These are phyloP conservation scores for Erebia palarica DNA, from an alignment of 2,888 invertebrate species.

Conservation along the genomic window DNA sequence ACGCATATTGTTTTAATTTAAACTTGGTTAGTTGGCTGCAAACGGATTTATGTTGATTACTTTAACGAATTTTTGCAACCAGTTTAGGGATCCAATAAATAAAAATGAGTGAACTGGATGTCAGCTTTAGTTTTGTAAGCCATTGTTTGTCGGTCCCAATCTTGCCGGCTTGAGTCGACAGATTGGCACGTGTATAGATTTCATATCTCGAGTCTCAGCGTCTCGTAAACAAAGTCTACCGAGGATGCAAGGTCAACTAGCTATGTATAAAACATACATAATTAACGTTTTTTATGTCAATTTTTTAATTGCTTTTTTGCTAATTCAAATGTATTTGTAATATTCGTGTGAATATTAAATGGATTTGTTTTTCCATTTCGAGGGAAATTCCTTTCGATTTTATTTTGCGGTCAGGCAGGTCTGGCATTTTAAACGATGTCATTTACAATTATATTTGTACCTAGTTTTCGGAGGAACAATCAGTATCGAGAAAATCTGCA, in stretches of 20 bases:
- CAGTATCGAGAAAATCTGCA: too few species aligned
- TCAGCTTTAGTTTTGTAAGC: too few species aligned
- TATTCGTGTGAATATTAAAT: not conserved
- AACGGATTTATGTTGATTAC: too few species aligned
- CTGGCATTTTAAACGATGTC: not conserved
- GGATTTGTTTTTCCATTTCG: not conserved
- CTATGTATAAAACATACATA: conserved; percentile 1
- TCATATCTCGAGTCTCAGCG: conserved; percentile 8
- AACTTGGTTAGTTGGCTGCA: too few species aligned
- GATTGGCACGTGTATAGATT: conserved; percentile 2
- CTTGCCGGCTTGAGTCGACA: not conserved
- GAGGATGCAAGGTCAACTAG: conserved; percentile 19
- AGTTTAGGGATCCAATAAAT: too few species aligned
- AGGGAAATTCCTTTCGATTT: not conserved
- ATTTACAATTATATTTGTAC: not conserved
- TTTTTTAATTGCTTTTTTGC: conserved; percentile 1
- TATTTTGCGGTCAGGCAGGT: not conserved
- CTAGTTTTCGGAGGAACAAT: too few species aligned
- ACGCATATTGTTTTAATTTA: too few species aligned
- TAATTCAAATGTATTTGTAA: not conserved
- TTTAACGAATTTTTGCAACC: too few species aligned
- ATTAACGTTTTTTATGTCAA: conserved; percentile 16
- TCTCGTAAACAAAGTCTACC: not conserved
- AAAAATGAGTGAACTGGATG: too few species aligned
- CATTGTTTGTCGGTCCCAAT: not conserved